Evolutionary conservation across 1,140 invertebrate species (phyloP), one percentile per base, ranked within the genome.

Genomic region (Rhizoglyphus robini): DNA sequence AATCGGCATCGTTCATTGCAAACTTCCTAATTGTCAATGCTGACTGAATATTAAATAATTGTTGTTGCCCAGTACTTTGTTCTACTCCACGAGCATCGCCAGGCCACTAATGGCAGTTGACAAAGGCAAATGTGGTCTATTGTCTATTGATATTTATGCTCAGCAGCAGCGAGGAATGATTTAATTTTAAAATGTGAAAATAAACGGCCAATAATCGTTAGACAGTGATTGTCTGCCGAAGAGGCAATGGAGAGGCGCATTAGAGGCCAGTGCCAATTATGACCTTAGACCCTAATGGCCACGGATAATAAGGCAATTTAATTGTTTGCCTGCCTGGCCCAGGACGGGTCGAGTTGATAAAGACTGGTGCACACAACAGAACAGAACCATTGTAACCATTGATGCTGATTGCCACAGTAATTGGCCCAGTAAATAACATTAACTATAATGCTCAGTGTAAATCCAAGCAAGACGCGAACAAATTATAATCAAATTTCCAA

Each of bases 11-110:
- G 8, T 32, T 54, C 51, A 54, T 32, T 20, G 8, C 8, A 54
- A 54, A 54, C 8, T 54, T 54, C 51, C 51, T 54, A 54, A 54
- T 54, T 54, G 51, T 54, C 51, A 54, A 54, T 20, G 51, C 51
- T 20, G 51, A 8, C 51, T 54, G 51, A 54, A 54, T 54, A 54
- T 54, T 54, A 54, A 54, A 54, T 54, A 54, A 54, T 54, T 54
- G 51, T 32, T 54, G 15, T 46, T 46, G 41, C 41, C 41, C 23
- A 46, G 41, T 46, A 46, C 15, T 15, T 46, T 46, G 15, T 15
- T 23, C 23, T 15, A 15, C 41, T 46, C 15, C 15, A 46, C 41
- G 15, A 46, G 41, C 23, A 46, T 15, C 23, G 23, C 41, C 15
- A 46, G 23, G 23, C 15, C 41, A 15, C 15, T n/a, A n/a, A n/a